A percentile compares a stretch with the other conserved stretches of the same genome.
phyloP scores from a whole-genome alignment of 1,140 invertebrate species.

The Cydia pomonella region DNA sequence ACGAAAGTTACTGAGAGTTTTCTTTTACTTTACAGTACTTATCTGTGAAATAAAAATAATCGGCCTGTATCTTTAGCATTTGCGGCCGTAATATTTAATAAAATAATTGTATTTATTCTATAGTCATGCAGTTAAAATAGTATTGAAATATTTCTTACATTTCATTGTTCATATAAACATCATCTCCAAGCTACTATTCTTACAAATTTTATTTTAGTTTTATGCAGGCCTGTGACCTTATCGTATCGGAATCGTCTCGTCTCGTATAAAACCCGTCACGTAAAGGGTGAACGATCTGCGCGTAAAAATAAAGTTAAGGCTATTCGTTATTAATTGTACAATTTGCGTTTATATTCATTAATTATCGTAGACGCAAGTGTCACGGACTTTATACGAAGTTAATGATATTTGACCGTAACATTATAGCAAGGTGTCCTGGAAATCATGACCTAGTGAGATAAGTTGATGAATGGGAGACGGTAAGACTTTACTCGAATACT shows the following conservation, averaged over 20 bases:
- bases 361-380: constrained; percentile 18
- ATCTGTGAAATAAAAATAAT: too few species aligned
- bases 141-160: too few species aligned
- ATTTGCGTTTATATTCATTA: constrained; percentile 34
- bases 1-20: too few species aligned
- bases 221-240: background rate
- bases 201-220: background rate
- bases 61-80: too few species aligned
- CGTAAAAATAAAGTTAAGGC: constrained; percentile 61
- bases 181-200: too few species aligned
- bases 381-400: constrained; percentile 13
- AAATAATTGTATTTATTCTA: too few species aligned
- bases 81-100: too few species aligned
- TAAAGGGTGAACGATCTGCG: constrained; percentile 52
- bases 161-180: too few species aligned
- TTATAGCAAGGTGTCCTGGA: background rate
- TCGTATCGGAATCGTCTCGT: constrained; percentile 42
- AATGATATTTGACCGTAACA: constrained; percentile 3
- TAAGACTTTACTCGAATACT: background rate
- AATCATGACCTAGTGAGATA: constrained; percentile 11
- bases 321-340: constrained; percentile 42
- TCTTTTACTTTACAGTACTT: too few species aligned
- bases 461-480: background rate
- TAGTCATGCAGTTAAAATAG: too few species aligned
- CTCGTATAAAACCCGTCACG: constrained; percentile 35